Base-by-base conservation (phyloP, 2,888 invertebrate genomes). In the Ypsolopha scabrella region DNA sequence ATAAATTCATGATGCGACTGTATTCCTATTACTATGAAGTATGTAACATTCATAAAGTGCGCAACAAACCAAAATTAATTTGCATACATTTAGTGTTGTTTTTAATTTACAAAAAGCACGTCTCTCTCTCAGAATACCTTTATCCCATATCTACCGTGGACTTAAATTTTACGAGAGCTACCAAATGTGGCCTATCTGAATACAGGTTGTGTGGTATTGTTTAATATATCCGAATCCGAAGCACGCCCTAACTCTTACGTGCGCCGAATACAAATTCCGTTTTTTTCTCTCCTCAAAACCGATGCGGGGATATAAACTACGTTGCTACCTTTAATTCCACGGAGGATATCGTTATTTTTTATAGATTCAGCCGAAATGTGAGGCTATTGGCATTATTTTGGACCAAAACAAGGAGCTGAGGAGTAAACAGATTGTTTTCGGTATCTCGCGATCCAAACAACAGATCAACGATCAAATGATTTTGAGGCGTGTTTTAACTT, bases 201-300 rank as follows among this genome's bases (percentile, higher is more conserved):
- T 36, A 47, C 47, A 37, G 47, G 47, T 47, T 47, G 37, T 47
- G 34, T 68, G 67, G 72, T 67, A 73, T 79, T 79, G 80, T 80
- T 80, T 79, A 73, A 70, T 74, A 73, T 79, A 75, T 79, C 68
- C 67, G 70, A 59, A 80, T 68, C 72, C 79, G 63, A 63, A 61
- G 67, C 80, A 80, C 82, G 82, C 77, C 54, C 54, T 61, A 69
- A 64, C 60, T 62, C 55, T 24, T 59, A 67, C 77, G 80, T 73
- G 80, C 67, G 62, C 61, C 54, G 78, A 76, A 80, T 80, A 65
- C 60, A 65, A 73, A 77, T 68, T 41, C 33, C 10, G 49, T 39
- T 41, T 11, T 49, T 49, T 49, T 48, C 41, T 49, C 7, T 33
- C 1, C 39, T 11, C 39, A 39, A 49, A 48, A 37, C 34, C 49